A percentile compares a stretch with the other conserved stretches of the same genome.
phyloP scores from a whole-genome alignment of 2,888 invertebrate genomes.

The Yponomeuta evonymella region DNA sequence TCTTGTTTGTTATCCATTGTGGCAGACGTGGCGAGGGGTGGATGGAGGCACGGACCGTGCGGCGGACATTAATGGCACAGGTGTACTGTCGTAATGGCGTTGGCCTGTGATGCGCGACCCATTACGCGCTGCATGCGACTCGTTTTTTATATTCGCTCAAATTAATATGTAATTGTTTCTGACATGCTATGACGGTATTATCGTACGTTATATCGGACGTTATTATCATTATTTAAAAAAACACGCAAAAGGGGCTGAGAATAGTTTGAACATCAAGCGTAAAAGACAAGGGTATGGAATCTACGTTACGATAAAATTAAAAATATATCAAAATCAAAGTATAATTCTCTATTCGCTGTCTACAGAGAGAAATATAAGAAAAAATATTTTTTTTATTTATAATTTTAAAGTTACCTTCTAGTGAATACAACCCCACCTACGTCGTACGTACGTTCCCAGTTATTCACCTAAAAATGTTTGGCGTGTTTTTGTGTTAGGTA shows the following conservation, averaged over 20 bases:
- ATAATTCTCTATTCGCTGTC: too few relatives aligned
- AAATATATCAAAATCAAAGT: too few relatives aligned
- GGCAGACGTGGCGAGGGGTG: neutral
- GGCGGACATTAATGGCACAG: neutral
- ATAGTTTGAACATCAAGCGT: neutral
- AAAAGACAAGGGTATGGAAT: too few relatives aligned
- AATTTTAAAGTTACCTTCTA: too few relatives aligned
- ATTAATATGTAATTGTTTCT: neutral
- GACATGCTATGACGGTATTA: slow-evolving; percentile 1
- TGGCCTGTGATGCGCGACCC: neutral
- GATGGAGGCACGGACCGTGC: neutral
- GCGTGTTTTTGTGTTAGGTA: neutral
- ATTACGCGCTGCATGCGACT: neutral
- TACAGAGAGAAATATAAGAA: too few relatives aligned
- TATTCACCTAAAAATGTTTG: neutral
- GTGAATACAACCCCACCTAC: too few relatives aligned
- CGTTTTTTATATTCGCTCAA: neutral
- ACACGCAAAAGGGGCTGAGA: neutral
- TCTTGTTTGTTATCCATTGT: neutral
- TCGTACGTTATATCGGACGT: too few relatives aligned
- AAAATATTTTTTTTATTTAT: too few relatives aligned
- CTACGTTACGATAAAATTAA: too few relatives aligned
- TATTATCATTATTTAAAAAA: neutral
- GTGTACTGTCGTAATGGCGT: slow-evolving; percentile 10
- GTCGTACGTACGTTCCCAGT: too few relatives aligned